phyloP scores from a whole-genome alignment of 2,888 invertebrate species.

The Phyto melanocephala region DNA sequence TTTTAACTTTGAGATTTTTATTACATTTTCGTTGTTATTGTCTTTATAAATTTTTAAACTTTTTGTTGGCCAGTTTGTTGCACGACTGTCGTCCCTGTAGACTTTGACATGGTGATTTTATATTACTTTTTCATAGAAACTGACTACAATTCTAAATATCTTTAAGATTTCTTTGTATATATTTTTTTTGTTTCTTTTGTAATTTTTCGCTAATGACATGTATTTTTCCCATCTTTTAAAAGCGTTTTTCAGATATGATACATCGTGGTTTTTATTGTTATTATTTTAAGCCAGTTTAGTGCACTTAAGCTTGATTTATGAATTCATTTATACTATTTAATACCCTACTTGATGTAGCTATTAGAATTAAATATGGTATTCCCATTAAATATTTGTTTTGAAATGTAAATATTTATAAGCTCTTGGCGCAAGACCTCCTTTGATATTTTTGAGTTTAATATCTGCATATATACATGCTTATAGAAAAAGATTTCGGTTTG shows the following conservation, averaged over 20 bases:
- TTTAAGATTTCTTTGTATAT: neutral
- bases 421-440: no score
- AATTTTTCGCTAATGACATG: constrained; percentile 21
- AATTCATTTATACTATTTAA: constrained; percentile 16
- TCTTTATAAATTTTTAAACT: neutral
- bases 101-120: neutral
- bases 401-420: no score
- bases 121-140: neutral
- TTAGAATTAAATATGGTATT: no score
- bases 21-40: neutral
- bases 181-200: neutral
- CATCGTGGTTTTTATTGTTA: neutral
- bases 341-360: neutral
- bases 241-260: neutral
- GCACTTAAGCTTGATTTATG: constrained; percentile 53
- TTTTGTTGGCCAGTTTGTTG: neutral
- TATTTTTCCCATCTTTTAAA: constrained; percentile 13
- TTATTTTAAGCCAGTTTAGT: constrained; percentile 31
- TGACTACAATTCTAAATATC: neutral
- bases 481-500: no score
- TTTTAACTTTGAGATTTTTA: neutral
- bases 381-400: no score
- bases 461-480: no score
- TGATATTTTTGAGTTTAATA: no score
- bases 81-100: no score